These are phyloP conservation scores for Herminia tarsipennalis DNA, from an alignment of 2,888 invertebrate genomes.

Conservation along the genomic window DNA sequence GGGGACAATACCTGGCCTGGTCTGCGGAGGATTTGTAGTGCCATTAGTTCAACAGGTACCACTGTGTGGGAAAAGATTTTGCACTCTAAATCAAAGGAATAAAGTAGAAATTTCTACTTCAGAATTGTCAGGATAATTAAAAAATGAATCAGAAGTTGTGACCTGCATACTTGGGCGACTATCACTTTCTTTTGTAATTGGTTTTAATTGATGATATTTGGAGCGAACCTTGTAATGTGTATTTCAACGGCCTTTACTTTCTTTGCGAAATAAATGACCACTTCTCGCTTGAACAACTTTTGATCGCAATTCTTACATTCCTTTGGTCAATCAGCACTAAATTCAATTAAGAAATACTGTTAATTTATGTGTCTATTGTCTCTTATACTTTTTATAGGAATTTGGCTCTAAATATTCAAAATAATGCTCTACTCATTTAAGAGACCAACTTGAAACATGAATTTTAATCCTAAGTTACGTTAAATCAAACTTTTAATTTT, in stretches of 20 bases:
- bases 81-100: conserved; percentile 30
- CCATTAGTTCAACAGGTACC: conserved; percentile 73
- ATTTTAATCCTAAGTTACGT: too few species aligned
- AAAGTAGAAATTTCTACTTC: conserved; percentile 25
- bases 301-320: too few species aligned
- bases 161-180: conserved; percentile 60
- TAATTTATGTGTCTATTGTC: too few species aligned
- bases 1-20: conserved; percentile 78
- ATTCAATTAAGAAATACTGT: too few species aligned
- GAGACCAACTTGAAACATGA: too few species aligned
- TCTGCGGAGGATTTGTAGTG: conserved; percentile 78
- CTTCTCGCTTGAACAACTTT: not conserved
- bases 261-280: conserved; percentile 4
- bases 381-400: too few species aligned
- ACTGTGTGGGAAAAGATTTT: conserved; percentile 30
- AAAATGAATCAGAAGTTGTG: conserved; percentile 63
- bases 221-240: conserved; percentile 21
- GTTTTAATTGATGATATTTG: conserved; percentile 51
- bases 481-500: too few species aligned
- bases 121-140: conserved; percentile 55
- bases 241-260: conserved; percentile 9
- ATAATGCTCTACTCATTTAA: too few species aligned
- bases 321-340: too few species aligned
- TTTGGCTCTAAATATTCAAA: too few species aligned
- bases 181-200: conserved; percentile 61